Base-by-base conservation (phyloP, 2,888 invertebrate genomes). In the Stenchaetothrips biformis region DNA sequence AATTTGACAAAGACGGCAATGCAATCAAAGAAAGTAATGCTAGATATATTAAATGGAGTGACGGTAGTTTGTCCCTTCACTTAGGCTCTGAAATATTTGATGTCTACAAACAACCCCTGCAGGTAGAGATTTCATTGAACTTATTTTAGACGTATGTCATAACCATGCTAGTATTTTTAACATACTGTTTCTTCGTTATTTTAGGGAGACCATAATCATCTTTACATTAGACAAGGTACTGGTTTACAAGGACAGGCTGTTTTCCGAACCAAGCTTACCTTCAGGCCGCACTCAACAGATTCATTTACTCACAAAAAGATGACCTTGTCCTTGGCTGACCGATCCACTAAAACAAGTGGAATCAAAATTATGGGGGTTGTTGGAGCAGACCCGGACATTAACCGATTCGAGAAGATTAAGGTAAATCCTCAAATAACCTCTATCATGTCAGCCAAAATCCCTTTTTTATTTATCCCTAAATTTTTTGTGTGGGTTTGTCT, bases 241-340 rank as follows among this genome's bases (percentile, higher is more conserved):
- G 98, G 98, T 90, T 90, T 99, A 1, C 98, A 98, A 85, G 99
- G 98, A 0, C 99, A 99, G 87, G 96, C 98, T 0, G 96, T 99
- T 49, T 99, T 99, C 89, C 91, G 96, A 74, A 98, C 97, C 0
- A 99, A 99, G 87, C 89, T 99, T 0, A 96, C 97, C 1, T 99
- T 99, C 92, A 91, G 99, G 77, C 99, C 99, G 0, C 98, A 98
- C 86, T 99, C 99, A 0, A 99, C 99, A 0, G 99, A 99, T 86
- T 98, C 98, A 37, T 97, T 98, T 88, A 99, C 99, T 0, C 99
- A 99, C 87, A 92, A 98, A 83, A 99, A 99, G 90, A 98, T 99
- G 95, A 99, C 99, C 0, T 90, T 99, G 88, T 98, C 98, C 0
- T 89, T 99, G 83, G 99, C 99, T 0, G 99, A 99, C 88, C 91